phyloP scores from a whole-genome alignment of 2,888 invertebrate species.

The Mamestra brassicae region DNA sequence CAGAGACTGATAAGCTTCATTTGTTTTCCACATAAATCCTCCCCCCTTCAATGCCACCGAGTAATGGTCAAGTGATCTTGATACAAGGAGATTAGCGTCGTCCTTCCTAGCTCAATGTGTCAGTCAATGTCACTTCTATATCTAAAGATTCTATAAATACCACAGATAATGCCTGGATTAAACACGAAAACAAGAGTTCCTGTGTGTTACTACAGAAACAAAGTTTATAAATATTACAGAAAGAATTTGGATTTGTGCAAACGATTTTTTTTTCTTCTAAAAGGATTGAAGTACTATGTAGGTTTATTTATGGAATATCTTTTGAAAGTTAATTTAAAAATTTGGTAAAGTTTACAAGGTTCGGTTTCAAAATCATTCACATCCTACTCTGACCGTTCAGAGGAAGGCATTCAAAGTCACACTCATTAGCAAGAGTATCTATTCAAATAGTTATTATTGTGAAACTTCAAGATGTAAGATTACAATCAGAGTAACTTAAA shows the following conservation, averaged over 20 bases:
- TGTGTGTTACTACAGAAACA: not conserved
- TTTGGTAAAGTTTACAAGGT: conserved; percentile 29
- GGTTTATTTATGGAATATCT: not conserved
- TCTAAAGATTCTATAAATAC: conserved; percentile 33
- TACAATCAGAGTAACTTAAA: not conserved
- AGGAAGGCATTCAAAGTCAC: not conserved
- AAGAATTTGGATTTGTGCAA: not conserved
- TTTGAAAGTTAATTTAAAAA: conserved; percentile 20
- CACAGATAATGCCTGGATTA: conserved; percentile 10
- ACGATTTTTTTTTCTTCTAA: no score
- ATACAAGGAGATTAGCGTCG: conserved; percentile 28
- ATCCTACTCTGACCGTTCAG: conserved; percentile 12
- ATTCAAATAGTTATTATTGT: not conserved
- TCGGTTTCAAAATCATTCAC: conserved; percentile 31
- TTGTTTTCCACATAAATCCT: conserved; percentile 2
- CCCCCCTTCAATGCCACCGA: conserved; percentile 15
- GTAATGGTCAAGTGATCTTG: conserved; percentile 30
- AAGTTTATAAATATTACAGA: not conserved
- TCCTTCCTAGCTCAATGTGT: conserved; percentile 17
- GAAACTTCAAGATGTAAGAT: not conserved
- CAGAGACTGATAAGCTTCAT: not conserved
- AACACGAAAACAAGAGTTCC: not conserved
- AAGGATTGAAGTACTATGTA: not conserved
- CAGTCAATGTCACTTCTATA: conserved; percentile 41
- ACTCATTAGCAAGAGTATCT: not conserved